These are phyloP conservation scores for Axis porcinus DNA, from an alignment of 2,113 vertebrate species.

Conservation along the genomic window DNA sequence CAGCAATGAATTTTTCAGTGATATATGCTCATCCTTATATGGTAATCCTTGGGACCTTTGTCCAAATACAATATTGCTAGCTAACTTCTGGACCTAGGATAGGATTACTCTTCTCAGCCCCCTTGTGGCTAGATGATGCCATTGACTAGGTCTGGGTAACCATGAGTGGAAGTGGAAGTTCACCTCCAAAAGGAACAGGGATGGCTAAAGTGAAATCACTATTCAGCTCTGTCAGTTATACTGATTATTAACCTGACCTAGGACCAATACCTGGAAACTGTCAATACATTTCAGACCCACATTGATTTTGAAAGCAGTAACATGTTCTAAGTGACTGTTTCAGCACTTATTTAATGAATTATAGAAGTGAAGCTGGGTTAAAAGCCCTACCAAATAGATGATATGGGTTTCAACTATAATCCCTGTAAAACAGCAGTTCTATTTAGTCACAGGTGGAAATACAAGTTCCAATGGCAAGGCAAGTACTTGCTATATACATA, in stretches of 20 bases:
- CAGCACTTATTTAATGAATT: not conserved
- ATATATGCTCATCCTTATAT: not conserved
- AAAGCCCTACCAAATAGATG: not conserved
- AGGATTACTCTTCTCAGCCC: not conserved
- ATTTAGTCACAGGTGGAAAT: not conserved
- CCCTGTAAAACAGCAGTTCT: not conserved
- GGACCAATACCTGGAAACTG: not conserved
- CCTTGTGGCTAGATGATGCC: not conserved
- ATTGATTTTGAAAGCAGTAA: not conserved
- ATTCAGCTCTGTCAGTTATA: not conserved
- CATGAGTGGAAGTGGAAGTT: not conserved
- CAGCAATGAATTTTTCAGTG: not conserved
- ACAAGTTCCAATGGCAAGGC: not conserved
- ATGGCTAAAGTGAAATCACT: not conserved
- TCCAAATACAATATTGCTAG: not conserved
- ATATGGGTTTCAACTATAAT: not conserved
- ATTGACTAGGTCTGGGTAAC: not conserved
- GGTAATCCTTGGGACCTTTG: not conserved
- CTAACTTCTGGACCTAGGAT: not conserved
- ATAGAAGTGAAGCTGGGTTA: not conserved
- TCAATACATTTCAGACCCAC: not conserved
- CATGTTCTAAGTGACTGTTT: not conserved
- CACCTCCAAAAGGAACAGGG: not conserved
- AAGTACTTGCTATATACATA: not conserved
- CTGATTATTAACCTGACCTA: not conserved